Base-by-base conservation (phyloP, 1,140 invertebrate genomes). In the Stratiolaelaps scimitus region DNA sequence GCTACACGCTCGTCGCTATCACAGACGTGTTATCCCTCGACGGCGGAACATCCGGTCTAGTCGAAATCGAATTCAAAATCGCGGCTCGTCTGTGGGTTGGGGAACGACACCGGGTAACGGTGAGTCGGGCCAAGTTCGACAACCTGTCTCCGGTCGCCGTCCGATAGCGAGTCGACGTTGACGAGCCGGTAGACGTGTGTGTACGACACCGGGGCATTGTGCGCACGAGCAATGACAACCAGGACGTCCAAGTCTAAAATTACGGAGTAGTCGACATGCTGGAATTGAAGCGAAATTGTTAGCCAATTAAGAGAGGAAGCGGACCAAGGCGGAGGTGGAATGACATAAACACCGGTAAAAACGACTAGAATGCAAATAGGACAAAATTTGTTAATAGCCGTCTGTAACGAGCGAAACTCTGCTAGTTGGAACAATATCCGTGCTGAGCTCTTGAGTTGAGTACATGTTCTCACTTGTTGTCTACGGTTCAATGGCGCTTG, bases 221-320 rank as follows among this genome's bases (percentile, higher is more conserved):
- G 15, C 34, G 15, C n/a, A 10, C 26, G 15, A 17, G 53, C 13
- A 15, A 60, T 20, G 13, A 60, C 53, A 19, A 60, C 34, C 23
- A 60, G 34, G 17, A 60, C 53, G 34, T 60, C 53, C 26, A 60
- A 23, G 20, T 60, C 53, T 15, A 60, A 23, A 1, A 26, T 60
- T 26, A 60, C 15, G 1, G 34, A 5, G 10, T 60, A 60, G 26
- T 60, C 53, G 13, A 34, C 34, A 26, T n/a, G 34, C 53, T 60
- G 26, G 53, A 48, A 48, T 23, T 4, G 20, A 19, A 34, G 53
- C 17, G 20, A 34, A 60, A 26, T 15, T 19, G 34, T 26, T 45
- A 45, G 19, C 47, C 4, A 4, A 40, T 40, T 10, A 40, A 4
- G 34, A 10, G 10, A 10, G 10, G 10, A 40, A 40, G 10, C 34